Percentiles rank a stretch among this genome's conserved stretches.
phyloP scores from a whole-genome alignment of 2,113 vertebrate species.

The Epinephelus fuscoguttatus region DNA sequence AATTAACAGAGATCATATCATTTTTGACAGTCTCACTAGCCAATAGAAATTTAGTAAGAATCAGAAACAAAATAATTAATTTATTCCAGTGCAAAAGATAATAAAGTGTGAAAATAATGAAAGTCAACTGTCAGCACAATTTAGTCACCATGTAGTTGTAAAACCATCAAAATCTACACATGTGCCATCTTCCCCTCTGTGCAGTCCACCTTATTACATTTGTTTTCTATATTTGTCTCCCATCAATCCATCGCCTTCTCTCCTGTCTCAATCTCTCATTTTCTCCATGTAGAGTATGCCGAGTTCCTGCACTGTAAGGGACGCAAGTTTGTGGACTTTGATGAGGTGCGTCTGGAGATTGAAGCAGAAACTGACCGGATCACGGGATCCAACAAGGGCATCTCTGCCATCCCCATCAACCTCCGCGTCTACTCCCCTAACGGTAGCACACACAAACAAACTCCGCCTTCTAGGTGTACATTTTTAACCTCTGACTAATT shows the following conservation, averaged over 20 bases:
- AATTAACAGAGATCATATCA: too few relatives aligned
- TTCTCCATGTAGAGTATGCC: conserved; percentile 88
- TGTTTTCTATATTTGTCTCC: not conserved
- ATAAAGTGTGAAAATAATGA: not conserved
- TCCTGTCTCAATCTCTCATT: not conserved
- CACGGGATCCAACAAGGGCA: conserved; percentile 96
- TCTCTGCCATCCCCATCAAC: conserved; percentile 95
- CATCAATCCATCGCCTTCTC: not conserved
- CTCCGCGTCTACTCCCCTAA: conserved; percentile 94
- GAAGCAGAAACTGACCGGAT: conserved; percentile 93
- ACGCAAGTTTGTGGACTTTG: conserved; percentile 96
- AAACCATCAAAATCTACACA: not conserved
- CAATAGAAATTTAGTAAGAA: not conserved
- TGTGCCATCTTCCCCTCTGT: not conserved
- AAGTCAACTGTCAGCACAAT: not conserved
- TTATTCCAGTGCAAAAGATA: not conserved
- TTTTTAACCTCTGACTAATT: conserved; percentile 21
- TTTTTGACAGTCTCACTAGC: too few relatives aligned
- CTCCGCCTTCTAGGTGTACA: fast-evolving
- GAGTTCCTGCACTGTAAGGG: conserved; percentile 98
- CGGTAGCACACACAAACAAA: conserved; percentile 44
- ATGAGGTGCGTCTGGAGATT: conserved; percentile 94
- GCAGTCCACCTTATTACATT: not conserved
- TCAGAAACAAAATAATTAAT: not conserved
- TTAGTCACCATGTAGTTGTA: not conserved